These are phyloP conservation scores for Marisa cornuarietis DNA, from an alignment of 1,140 invertebrate genomes.

Conservation along the genomic window DNA sequence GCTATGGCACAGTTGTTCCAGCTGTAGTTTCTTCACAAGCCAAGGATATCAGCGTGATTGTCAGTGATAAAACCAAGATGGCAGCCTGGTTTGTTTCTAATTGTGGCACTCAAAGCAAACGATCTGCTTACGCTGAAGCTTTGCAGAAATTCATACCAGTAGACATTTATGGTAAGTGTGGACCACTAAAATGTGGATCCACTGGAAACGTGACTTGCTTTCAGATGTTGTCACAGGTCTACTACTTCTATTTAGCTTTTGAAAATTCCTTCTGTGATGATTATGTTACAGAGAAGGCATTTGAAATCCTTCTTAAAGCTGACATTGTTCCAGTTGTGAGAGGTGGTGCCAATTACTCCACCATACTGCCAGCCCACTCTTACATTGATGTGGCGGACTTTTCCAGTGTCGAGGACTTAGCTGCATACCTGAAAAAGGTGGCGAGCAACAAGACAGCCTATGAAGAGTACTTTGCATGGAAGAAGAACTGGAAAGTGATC, in stretches of 20 bases:
- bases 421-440: slow-evolving; percentile 68
- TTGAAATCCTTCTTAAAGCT: slow-evolving; percentile 58
- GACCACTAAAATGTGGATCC: slow-evolving; percentile 25
- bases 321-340: slow-evolving; percentile 77
- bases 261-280: slow-evolving; percentile 94
- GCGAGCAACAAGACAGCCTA: slow-evolving; percentile 55
- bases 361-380: slow-evolving; percentile 73
- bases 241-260: slow-evolving; percentile 66
- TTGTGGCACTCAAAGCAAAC: slow-evolving; percentile 69
- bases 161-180: slow-evolving; percentile 76
- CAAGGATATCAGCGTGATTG: neutral
- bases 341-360: slow-evolving; percentile 71
- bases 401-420: slow-evolving; percentile 67
- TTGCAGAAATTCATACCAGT: slow-evolving; percentile 70
- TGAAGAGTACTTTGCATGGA: slow-evolving; percentile 55
- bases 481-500: slow-evolving; percentile 39
- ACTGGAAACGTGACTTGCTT: slow-evolving; percentile 30
- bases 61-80: slow-evolving; percentile 27
- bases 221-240: slow-evolving; percentile 37
- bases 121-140: slow-evolving; percentile 70
- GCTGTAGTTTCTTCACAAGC: neutral
- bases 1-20: slow-evolving; percentile 27
- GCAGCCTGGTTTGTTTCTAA: slow-evolving; percentile 76
- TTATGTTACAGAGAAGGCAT: slow-evolving; percentile 98
- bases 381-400: slow-evolving; percentile 74